Conservation (phyloP, 1,140 invertebrate genomes). For the Dendroctonus valens region DNA sequence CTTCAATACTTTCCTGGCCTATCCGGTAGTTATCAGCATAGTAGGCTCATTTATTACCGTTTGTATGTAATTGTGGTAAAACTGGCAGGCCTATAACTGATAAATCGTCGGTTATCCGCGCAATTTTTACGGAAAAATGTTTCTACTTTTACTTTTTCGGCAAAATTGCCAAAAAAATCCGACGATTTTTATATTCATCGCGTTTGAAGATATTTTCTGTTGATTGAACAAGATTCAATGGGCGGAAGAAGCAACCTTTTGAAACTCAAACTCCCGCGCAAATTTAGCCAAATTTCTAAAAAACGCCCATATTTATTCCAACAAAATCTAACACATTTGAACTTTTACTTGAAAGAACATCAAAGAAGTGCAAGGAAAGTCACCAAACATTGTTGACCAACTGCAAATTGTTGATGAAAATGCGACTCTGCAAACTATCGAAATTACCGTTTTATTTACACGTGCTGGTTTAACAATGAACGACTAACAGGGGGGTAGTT, state of each 20-base stretch:
- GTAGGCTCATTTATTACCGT: too few relatives aligned
- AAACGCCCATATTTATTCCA: not conserved
- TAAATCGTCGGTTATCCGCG: too few relatives aligned
- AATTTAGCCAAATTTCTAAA: not conserved
- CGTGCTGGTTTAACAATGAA: conserved; percentile 29
- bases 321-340: not conserved
- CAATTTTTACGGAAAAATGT: too few relatives aligned
- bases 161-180: too few relatives aligned
- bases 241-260: not conserved
- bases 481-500: conserved; percentile 23
- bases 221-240: too few relatives aligned
- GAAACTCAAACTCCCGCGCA: not conserved
- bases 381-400: not conserved
- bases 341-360: conserved; percentile 4
- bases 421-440: conserved; percentile 25
- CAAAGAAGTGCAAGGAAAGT: not conserved
- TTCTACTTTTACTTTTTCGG: too few relatives aligned
- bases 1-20: too few relatives aligned
- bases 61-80: too few relatives aligned
- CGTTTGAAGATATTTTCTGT: too few relatives aligned
- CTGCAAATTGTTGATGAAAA: conserved; percentile 3
- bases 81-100: too few relatives aligned
- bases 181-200: too few relatives aligned
- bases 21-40: too few relatives aligned
- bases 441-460: conserved; percentile 36